These are phyloP conservation scores for Philonicus albiceps DNA, from an alignment of 2,888 invertebrate species.

Conservation along the genomic window DNA sequence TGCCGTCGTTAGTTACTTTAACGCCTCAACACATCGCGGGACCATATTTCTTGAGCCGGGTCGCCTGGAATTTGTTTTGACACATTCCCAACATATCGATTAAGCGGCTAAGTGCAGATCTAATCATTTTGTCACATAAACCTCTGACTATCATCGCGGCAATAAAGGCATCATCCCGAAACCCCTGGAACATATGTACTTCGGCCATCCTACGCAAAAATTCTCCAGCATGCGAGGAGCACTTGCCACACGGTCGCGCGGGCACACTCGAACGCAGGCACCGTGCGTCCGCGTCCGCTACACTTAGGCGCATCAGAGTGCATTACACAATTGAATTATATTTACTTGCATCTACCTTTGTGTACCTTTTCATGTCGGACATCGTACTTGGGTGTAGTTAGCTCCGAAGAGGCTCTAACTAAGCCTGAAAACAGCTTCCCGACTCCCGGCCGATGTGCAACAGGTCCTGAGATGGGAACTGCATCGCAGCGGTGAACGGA, in stretches of 20 bases:
- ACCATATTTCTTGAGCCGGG: neutral
- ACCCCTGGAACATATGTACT: constrained; percentile 42
- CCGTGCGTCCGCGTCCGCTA: neutral
- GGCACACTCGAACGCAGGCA: neutral
- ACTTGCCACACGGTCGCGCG: constrained; percentile 22
- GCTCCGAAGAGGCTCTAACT: constrained; percentile 17
- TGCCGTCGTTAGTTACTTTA: neutral
- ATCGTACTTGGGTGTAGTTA: constrained; percentile 42
- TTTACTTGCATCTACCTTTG: constrained; percentile 43
- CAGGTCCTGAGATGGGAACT: neutral
- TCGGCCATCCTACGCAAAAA: constrained; percentile 45
- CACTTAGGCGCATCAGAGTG: constrained; percentile 35
- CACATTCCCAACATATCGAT: constrained; percentile 25
- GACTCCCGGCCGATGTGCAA: neutral
- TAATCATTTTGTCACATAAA: constrained; percentile 44
- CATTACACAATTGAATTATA: constrained; percentile 44
- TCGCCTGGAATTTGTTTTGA: constrained; percentile 7
- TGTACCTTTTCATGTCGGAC: constrained; percentile 45
- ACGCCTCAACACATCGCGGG: neutral
- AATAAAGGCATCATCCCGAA: constrained; percentile 44
- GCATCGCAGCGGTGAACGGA: neutral
- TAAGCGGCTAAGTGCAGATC: neutral
- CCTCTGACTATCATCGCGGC: constrained; percentile 31
- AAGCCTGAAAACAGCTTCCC: constrained; percentile 3
- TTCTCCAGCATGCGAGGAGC: constrained; percentile 33